Conservation (phyloP, 2,888 invertebrate genomes). For the Tryphoninae sp. region DNA sequence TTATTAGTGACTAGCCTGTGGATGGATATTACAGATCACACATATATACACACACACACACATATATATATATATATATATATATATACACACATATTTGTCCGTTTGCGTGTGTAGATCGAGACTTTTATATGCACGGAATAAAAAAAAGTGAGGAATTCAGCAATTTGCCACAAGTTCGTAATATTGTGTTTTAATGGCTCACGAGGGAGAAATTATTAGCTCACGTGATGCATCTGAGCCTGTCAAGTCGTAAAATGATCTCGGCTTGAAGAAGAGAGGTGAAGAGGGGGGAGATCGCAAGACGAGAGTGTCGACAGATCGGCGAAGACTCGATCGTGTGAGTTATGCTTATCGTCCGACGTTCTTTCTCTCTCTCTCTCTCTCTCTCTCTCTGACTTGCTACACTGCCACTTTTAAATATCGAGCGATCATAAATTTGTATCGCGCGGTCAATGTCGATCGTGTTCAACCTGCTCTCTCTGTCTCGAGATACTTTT, state of each 20-base stretch:
- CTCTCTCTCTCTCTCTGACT: slow-evolving; percentile 5
- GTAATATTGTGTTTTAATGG: slow-evolving; percentile 9
- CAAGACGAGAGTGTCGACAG: slow-evolving; percentile 1
- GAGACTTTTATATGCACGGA: slow-evolving; percentile 14
- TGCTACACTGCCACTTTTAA: slow-evolving; percentile 8
- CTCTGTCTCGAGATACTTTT: slow-evolving; percentile 19
- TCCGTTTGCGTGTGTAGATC: too few relatives aligned
- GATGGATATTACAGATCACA: slow-evolving; percentile 42
- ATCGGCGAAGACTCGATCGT: slow-evolving; percentile 26
- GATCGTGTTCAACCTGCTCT: slow-evolving; percentile 8
- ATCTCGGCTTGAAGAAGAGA: slow-evolving; percentile 9
- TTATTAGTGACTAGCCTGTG: slow-evolving; percentile 54
- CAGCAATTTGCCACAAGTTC: slow-evolving; percentile 53
- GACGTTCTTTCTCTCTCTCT: not conserved
- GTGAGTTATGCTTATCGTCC: slow-evolving; percentile 41
- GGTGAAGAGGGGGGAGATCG: not conserved
- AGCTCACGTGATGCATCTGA: slow-evolving; percentile 14
- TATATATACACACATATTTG: too few relatives aligned
- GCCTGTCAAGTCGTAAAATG: slow-evolving; percentile 50
- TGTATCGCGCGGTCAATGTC: slow-evolving; percentile 30
- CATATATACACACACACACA: too few relatives aligned
- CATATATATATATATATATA: too few relatives aligned
- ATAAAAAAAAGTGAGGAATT: slow-evolving; percentile 44
- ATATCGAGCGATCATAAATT: slow-evolving; percentile 56
- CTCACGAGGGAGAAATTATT: slow-evolving; percentile 35